A percentile compares a stretch with the other conserved stretches of the same genome.
These are phyloP conservation scores for Tinamus major DNA, from an alignment of 2,797 vertebrate genomes.

Conservation along the genomic window DNA sequence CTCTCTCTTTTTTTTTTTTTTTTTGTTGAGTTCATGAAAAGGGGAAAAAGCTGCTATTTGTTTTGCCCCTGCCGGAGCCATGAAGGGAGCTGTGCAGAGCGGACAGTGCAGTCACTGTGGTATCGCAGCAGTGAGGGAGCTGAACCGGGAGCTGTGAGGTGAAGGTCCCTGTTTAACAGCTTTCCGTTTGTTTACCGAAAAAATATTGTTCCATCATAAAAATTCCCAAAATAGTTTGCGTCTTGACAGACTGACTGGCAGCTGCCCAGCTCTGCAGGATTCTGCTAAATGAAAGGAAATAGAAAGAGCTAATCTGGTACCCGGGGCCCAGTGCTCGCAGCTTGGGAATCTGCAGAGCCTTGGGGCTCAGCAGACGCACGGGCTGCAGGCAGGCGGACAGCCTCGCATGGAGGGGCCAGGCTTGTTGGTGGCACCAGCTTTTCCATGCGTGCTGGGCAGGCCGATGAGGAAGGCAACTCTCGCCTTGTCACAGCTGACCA, in stretches of 20 bases:
- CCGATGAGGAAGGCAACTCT: background rate
- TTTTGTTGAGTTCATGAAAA: constrained; percentile 32
- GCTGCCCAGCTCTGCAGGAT: constrained; percentile 79
- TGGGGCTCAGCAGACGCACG: background rate
- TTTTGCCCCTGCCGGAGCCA: constrained; percentile 68
- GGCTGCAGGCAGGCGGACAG: background rate
- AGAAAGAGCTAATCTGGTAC: constrained; percentile 70
- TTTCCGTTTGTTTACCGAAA: constrained; percentile 84
- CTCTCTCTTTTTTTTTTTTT: background rate
- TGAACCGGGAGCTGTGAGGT: constrained; percentile 77
- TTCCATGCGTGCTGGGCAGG: background rate
- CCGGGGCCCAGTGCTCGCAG: background rate
- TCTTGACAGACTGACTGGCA: constrained; percentile 83
- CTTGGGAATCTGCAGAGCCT: background rate
- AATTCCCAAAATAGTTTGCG: constrained; percentile 84
- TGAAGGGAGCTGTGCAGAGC: constrained; percentile 49
- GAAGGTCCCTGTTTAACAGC: constrained; percentile 81
- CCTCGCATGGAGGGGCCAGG: accelerated
- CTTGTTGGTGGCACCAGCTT: constrained; percentile 8
- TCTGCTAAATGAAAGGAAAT: constrained; percentile 74
- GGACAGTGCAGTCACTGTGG: constrained; percentile 80
- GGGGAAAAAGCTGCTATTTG: constrained; percentile 44
- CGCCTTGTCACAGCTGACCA: background rate
- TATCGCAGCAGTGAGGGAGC: constrained; percentile 62
- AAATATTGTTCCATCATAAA: constrained; percentile 86